phyloP scores from a whole-genome alignment of 2,113 vertebrate species.

The Leptocoma aspasia region DNA sequence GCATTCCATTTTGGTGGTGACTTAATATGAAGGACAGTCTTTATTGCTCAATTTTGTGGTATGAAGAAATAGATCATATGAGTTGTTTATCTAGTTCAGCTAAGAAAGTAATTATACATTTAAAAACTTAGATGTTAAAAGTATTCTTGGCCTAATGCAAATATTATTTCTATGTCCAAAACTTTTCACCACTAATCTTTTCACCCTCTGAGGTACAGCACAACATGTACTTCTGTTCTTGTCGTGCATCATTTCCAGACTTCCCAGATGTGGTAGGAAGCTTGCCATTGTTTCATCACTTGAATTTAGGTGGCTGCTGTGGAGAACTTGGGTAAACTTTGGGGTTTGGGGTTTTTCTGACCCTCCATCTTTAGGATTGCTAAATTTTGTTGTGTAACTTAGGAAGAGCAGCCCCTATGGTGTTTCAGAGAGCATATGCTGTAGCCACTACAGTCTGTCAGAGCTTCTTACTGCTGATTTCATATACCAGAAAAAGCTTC shows the following conservation, averaged over 20 bases:
- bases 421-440: neutral
- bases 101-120: neutral
- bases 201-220: neutral
- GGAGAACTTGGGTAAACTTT: neutral
- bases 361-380: neutral
- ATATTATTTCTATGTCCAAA: neutral
- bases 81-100: neutral
- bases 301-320: neutral
- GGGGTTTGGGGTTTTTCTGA: neutral
- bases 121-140: neutral
- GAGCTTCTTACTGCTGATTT: neutral
- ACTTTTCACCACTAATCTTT: neutral
- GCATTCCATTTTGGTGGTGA: neutral
- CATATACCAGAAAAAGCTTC: neutral
- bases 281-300: neutral
- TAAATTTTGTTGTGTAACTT: neutral
- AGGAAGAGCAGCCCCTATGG: neutral
- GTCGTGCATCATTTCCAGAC: neutral
- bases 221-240: neutral
- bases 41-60: neutral
- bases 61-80: neutral
- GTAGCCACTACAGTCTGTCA: neutral
- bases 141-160: neutral
- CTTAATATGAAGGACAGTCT: neutral
- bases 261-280: neutral